phyloP scores from a whole-genome alignment of 1,140 invertebrate species.

The Drosophila suzukii region DNA sequence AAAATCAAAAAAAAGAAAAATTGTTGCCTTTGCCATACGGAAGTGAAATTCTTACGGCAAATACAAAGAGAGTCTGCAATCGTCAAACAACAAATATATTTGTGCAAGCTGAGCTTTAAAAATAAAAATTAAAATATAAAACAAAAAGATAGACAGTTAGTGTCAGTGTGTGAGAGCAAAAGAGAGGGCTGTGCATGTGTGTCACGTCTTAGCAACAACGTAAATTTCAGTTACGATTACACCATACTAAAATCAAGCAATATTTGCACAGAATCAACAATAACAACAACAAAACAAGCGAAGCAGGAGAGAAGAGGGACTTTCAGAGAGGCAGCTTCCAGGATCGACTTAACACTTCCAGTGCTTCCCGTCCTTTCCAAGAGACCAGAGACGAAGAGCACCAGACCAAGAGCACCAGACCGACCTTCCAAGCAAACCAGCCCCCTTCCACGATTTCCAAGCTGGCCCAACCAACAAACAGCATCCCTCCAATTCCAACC shows the following conservation, averaged over 20 bases:
- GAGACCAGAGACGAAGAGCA: neutral
- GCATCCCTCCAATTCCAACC: neutral
- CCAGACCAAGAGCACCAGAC: neutral
- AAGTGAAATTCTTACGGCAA: constrained; percentile 76
- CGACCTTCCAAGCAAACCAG: constrained; percentile 16
- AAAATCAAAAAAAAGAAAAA: constrained; percentile 23
- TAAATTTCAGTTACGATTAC: constrained; percentile 71
- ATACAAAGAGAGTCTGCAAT: constrained; percentile 50
- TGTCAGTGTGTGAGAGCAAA: constrained; percentile 29
- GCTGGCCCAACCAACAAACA: constrained; percentile 23
- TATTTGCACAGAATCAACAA: constrained; percentile 66
- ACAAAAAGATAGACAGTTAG: constrained; percentile 5
- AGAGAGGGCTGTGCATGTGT: constrained; percentile 46
- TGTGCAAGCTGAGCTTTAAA: constrained; percentile 44
- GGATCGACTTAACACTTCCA: constrained; percentile 16
- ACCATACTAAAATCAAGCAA: constrained; percentile 70
- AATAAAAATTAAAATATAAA: constrained; percentile 32
- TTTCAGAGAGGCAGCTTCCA: constrained; percentile 48
- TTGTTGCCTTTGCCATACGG: constrained; percentile 59
- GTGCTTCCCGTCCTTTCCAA: constrained; percentile 35
- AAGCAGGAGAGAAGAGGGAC: constrained; percentile 26
- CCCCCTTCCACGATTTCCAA: constrained; percentile 33
- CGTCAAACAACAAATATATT: constrained; percentile 33
- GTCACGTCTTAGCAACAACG: constrained; percentile 79
- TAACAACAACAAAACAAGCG: constrained; percentile 19